Base-by-base conservation (phyloP, 2,797 vertebrate genomes). In the Pipistrellus nathusii region DNA sequence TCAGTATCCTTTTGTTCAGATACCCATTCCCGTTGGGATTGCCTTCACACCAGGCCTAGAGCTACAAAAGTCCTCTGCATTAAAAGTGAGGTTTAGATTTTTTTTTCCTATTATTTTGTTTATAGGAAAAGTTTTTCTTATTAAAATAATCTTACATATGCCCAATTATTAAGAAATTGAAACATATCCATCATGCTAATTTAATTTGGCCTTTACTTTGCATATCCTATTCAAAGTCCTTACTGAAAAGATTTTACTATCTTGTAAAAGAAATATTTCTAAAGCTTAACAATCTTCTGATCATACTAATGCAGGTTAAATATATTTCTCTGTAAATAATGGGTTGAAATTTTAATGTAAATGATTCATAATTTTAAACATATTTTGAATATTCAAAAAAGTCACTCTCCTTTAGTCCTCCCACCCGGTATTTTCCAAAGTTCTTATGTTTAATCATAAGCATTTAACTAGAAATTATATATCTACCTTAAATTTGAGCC, bases 351-450 rank as follows among this genome's bases (percentile, higher is more conserved):
- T 76, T 85, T 88, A 84, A 80, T 59, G 21, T 71, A 89, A 89
- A 81, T 83, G 41, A 76, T 83, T 88, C 44, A 77, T 91, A 48
- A 88, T 90, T 92, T 88, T 88, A 76, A 71, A 81, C n/a, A 46
- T 46, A 64, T 71, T 83, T 94, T 75, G 71, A 72, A 92, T 78
- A 69, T 89, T 95, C 21, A 85, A 85, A 95, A 77, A 73, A 53
- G 3, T 35, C 5, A 44, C 51, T 90, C 18, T 81, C 14, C 48
- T 82, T 86, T 18, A 86, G 2, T 11, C 85, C 62, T 8, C 38
- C 8, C 7, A 32, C 38, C 62, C 23, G 69, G 3, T 66, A 51
- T 53, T 89, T 92, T 38, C 59, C 17, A 44, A 91, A 66, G 27
- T 73, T 94, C 88, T 91, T 81, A 46, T 82, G 53, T 7, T 77